These are phyloP conservation scores for Chymomyza amoena DNA, from an alignment of 2,888 invertebrate genomes.

Conservation along the genomic window DNA sequence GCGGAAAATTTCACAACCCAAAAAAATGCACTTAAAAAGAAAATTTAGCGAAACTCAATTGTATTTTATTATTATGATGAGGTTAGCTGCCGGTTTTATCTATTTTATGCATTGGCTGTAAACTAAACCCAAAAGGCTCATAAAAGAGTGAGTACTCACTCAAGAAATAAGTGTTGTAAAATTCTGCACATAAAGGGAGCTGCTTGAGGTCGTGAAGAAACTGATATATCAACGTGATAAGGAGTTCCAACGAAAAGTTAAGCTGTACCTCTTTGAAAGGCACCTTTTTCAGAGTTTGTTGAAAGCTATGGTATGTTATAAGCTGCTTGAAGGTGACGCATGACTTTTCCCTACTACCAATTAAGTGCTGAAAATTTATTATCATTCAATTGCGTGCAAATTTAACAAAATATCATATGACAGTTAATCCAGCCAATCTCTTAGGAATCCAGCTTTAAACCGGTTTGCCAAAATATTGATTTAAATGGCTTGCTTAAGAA, in stretches of 20 bases:
- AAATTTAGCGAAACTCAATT: neutral
- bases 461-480: neutral
- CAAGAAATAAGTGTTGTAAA: too few relatives aligned
- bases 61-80: neutral
- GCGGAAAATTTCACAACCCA: neutral
- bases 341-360: neutral
- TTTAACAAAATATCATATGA: neutral
- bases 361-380: too few relatives aligned
- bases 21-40: neutral
- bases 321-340: neutral
- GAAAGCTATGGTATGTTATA: too few relatives aligned
- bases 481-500: neutral
- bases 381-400: neutral
- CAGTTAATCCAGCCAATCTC: neutral
- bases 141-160: neutral
- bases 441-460: neutral
- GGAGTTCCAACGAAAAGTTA: too few relatives aligned
- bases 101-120: neutral
- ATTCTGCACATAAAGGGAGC: too few relatives aligned
- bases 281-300: too few relatives aligned
- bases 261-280: accelerated
- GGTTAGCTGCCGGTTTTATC: neutral
- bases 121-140: neutral
- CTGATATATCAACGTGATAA: too few relatives aligned
- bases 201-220: too few relatives aligned